A percentile compares a stretch with the other conserved stretches of the same genome.
phyloP scores from a whole-genome alignment of 2,797 vertebrate species.

The Notoglanidium macrostoma region DNA sequence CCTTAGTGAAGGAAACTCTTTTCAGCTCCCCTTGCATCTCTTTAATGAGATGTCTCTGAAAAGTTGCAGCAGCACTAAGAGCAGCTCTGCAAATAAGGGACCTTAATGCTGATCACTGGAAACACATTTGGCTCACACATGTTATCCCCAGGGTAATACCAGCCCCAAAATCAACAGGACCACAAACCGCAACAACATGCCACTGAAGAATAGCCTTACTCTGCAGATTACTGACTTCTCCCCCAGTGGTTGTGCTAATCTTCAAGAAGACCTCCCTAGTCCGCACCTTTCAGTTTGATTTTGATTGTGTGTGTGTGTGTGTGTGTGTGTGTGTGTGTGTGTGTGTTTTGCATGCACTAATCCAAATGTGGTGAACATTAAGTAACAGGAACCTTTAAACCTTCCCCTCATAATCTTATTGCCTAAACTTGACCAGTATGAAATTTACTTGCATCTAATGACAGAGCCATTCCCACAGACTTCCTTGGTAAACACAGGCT shows the following conservation, averaged over 20 bases:
- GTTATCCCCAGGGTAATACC: constrained; percentile 51
- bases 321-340: not conserved
- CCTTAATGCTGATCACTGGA: constrained; percentile 31
- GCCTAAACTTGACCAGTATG: constrained; percentile 8
- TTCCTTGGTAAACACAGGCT: constrained; percentile 46
- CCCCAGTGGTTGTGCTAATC: constrained; percentile 13
- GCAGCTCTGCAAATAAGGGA: constrained; percentile 20
- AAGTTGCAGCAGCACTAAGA: constrained; percentile 16
- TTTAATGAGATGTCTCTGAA: constrained; percentile 46
- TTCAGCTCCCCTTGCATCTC: not conserved
- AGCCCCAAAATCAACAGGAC: constrained; percentile 47
- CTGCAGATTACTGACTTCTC: constrained; percentile 30
- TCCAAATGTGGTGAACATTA: not conserved
- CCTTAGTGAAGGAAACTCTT: constrained; percentile 6
- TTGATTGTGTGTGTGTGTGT: not conserved
- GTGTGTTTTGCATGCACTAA: constrained; percentile 12
- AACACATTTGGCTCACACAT: constrained; percentile 60
- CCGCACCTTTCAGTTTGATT: constrained; percentile 9
- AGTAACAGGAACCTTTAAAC: constrained; percentile 31
- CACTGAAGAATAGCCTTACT: constrained; percentile 36
- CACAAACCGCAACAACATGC: constrained; percentile 55
- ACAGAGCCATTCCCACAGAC: constrained; percentile 38
- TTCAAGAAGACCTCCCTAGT: constrained; percentile 3
- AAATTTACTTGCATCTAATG: constrained; percentile 36
- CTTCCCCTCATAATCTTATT: constrained; percentile 22